A percentile compares a stretch with the other conserved stretches of the same genome.
phyloP scores from a whole-genome alignment of 2,888 invertebrate genomes.

The Hanleya hanleyi region DNA sequence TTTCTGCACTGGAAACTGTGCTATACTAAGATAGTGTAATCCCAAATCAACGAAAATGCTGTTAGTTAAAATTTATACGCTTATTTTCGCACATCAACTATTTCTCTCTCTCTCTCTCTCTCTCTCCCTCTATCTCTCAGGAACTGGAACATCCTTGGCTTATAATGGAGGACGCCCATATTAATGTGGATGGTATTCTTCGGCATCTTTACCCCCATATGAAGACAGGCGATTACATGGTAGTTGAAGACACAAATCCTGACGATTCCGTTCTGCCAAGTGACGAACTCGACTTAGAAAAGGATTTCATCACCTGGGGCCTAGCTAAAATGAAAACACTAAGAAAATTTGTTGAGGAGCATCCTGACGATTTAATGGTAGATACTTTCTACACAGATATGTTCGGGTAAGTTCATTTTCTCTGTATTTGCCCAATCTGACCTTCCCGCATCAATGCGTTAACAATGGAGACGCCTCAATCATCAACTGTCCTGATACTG shows the following conservation, averaged over 20 bases:
- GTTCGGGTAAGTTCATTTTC: conserved; percentile 12
- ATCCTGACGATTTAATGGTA: not conserved
- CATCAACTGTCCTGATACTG: too few relatives aligned
- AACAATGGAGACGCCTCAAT: too few relatives aligned
- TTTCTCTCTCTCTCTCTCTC: too few relatives aligned
- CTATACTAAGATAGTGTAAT: too few relatives aligned
- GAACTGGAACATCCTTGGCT: not conserved
- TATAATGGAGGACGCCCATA: conserved; percentile 8
- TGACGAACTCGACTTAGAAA: not conserved
- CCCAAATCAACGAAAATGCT: too few relatives aligned
- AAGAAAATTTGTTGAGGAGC: not conserved
- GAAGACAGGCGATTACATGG: not conserved
- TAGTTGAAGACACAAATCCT: not conserved
- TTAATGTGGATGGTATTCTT: not conserved
- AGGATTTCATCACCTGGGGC: not conserved
- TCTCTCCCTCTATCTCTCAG: too few relatives aligned
- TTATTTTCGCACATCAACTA: too few relatives aligned
- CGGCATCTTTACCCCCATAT: not conserved
- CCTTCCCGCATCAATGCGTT: too few relatives aligned
- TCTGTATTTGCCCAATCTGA: too few relatives aligned
- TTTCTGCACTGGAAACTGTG: too few relatives aligned
- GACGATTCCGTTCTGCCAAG: not conserved
- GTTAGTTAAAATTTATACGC: too few relatives aligned
- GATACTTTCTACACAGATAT: not conserved
- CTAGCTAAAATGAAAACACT: not conserved